Evolutionary conservation across 2,797 vertebrate species (phyloP), one percentile per base, ranked within the genome.

Genomic region (Enoplosus armatus): DNA sequence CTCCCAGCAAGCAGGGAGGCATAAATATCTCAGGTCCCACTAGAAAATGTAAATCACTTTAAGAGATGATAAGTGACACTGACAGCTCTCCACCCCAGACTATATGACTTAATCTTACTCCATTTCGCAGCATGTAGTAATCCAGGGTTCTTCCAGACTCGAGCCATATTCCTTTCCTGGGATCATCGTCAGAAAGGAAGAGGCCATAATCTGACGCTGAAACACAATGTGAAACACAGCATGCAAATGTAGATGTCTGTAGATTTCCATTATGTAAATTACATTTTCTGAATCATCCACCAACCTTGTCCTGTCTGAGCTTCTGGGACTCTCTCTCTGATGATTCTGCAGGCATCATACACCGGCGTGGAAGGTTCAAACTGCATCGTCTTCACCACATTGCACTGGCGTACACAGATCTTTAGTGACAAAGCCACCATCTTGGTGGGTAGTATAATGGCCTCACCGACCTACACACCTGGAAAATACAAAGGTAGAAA

Each of bases 331-430:
- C 98, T 92, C 73, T 99, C 98, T 8, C 98, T 93, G 75, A 99
- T 99, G 55, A 97, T 97, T 47, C 98, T 95, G 65, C 98, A 99
- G 0, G 98, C 98, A 0, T 99, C 98, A 0, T 99, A 99, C 51
- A 99, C 97, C 0, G 98, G 98, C 0, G 98, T 99, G 59, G 95
- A 99, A 0, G 98, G 98, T 22, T 99, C 98, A 63, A 99, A 99
- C 90, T 99, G 98, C 98, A 99, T 99, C 0, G 98, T 99, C 95
- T 99, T 99, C 90, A 99, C 97, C 76, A 99, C 98, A 3, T 99
- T 99, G 95, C 98, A 99, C 66, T 99, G 98, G 50, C 98, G 98
- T 26, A 99, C 96, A 20, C 98, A 99, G 80, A 99, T 99, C 96
- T 99, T 99, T 56, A 99, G 90, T 1, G 98, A 99, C 56, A 99